Evolutionary conservation across 1,140 invertebrate genomes (phyloP), one percentile per base, ranked within the genome.

Genomic region (Drosophila micromelanica): DNA sequence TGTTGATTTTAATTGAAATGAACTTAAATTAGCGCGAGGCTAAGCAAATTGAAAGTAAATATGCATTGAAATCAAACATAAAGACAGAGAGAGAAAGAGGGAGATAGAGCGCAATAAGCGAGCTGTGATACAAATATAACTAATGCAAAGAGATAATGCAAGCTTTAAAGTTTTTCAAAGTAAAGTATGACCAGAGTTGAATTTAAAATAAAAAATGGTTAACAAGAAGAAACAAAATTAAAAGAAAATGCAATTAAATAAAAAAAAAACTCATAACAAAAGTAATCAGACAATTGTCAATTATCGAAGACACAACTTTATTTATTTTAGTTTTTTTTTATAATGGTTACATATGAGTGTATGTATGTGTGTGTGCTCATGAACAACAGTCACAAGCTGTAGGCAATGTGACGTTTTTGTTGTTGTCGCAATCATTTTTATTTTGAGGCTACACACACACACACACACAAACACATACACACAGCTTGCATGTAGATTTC

Each of bases 401-500:
- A 71, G 56, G 49, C 59, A 63, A 61, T 32, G 15, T 70, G 63
- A 42, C 57, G 56, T 38, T 68, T 54, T 57, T 65, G 67, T 45
- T 78, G 82, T 87, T 87, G 82, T 87, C 82, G 82, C 84, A 87
- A 87, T 87, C 82, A 87, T 87, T 87, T 82, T 82, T 81, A 79
- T 81, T 87, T 87, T 87, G 82, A 89, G 84, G 84, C 84, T 82
- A 89, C 73, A 77, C 71, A 82, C 73, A 61, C 42, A 71, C 40
- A 65, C n/a, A 59, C 61, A 63, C 13, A 30, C 59, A 51, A 43
- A 69, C 5, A 38, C 43, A 57, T 27, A 46, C 2, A n/a, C 17
- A 17, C 45, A 65, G 48, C 76, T 81, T 82, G 73, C 76, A 89
- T 89, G 85, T 89, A 90, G 77, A 89, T 90, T 90, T 90, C 75